phyloP scores from a whole-genome alignment of 2,888 invertebrate genomes.

The Mesorhabditis belari region DNA sequence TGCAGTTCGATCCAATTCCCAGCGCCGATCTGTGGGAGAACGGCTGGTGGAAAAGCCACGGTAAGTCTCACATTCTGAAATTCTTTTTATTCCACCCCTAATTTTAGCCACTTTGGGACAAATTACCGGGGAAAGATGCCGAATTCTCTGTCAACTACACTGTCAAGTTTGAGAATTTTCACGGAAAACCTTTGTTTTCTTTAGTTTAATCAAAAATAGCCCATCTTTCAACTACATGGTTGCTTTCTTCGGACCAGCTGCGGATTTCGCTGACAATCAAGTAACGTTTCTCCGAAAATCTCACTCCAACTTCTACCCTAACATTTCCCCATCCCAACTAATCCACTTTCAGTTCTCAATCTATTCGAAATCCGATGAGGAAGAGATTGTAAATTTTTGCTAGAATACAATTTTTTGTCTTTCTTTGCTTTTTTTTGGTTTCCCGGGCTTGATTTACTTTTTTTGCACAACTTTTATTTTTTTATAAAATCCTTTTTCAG shows the following conservation, averaged over 20 bases:
- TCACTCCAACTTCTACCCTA: neutral
- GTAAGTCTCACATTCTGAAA: neutral
- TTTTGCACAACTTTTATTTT: neutral
- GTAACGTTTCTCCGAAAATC: neutral
- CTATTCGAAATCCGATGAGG: too few relatives aligned
- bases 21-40: conserved; percentile 40
- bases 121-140: neutral
- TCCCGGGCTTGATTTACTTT: neutral
- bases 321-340: neutral
- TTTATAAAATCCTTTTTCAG: conserved; percentile 14
- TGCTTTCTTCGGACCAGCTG: neutral
- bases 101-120: neutral
- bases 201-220: neutral
- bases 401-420: too few relatives aligned
- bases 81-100: neutral
- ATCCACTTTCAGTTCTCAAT: too few relatives aligned
- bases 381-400: too few relatives aligned
- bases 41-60: conserved; percentile 13
- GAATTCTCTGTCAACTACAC: neutral
- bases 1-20: conserved; percentile 17
- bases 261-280: neutral
- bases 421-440: neutral
- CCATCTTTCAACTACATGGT: neutral
- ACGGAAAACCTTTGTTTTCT: neutral
- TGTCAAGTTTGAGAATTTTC: neutral